Percentiles rank a stretch among this genome's conserved stretches.
Evolutionary conservation across 2,797 vertebrate species (phyloP).

Genomic region (Capromys pilorides): DNA sequence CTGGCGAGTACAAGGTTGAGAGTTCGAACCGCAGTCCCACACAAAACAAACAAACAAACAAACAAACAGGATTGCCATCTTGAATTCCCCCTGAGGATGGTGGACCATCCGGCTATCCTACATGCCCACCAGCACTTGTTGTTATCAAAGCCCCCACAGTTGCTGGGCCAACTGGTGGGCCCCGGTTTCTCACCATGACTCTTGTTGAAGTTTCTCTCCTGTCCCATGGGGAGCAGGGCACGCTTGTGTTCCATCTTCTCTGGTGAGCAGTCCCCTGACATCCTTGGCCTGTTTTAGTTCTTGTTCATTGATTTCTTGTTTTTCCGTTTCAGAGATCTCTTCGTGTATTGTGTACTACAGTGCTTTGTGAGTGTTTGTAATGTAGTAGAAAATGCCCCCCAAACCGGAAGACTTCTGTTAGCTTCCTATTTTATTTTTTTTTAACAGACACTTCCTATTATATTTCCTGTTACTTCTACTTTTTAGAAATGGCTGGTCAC

Average conservation of each 20-base stretch:
- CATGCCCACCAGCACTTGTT: neutral
- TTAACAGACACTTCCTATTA: too few relatives aligned
- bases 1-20: too few relatives aligned
- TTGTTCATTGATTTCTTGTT: neutral
- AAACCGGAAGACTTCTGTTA: too few relatives aligned
- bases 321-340: neutral
- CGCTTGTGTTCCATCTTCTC: neutral
- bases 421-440: too few relatives aligned
- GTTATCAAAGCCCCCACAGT: neutral
- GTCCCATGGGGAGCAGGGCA: neutral
- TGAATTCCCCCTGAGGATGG: too few relatives aligned
- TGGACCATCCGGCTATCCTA: neutral
- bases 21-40: too few relatives aligned
- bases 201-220: neutral
- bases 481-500: too few relatives aligned
- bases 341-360: neutral
- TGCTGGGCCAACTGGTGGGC: rapidly evolving
- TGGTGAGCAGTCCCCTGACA: neutral
- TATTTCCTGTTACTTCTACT: too few relatives aligned
- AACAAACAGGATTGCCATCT: too few relatives aligned
- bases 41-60: too few relatives aligned
- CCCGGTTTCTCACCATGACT: neutral
- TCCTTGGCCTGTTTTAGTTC: neutral
- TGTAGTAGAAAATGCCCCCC: too few relatives aligned
- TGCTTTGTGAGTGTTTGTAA: neutral